Conservation (phyloP, 2,797 vertebrate genomes). For the Cichlasoma orientale region DNA sequence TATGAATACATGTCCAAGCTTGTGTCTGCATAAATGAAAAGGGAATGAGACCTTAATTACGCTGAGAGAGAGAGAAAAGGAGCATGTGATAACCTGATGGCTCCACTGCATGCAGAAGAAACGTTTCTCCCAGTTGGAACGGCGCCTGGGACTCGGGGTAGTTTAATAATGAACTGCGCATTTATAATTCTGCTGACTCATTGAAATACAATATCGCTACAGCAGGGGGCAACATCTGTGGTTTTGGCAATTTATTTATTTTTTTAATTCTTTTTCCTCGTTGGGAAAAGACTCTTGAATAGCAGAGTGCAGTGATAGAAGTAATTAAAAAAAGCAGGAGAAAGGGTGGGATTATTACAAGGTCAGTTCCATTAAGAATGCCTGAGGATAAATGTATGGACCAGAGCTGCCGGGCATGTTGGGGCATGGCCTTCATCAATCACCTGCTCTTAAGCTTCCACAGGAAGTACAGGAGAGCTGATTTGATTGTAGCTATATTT, state of each 20-base stretch:
- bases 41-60: slow-evolving; percentile 33
- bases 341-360: slow-evolving; percentile 57
- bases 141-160: slow-evolving; percentile 38
- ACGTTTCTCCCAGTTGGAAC: slow-evolving; percentile 42
- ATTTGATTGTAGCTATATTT: slow-evolving; percentile 69
- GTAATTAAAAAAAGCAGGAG: slow-evolving; percentile 39
- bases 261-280: neutral
- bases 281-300: slow-evolving; percentile 21
- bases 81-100: slow-evolving; percentile 38
- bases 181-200: slow-evolving; percentile 71
- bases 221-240: slow-evolving; percentile 56
- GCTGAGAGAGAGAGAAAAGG: slow-evolving; percentile 1
- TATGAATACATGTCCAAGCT: neutral
- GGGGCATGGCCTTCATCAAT: slow-evolving; percentile 63
- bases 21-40: slow-evolving; percentile 19
- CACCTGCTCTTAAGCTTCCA: slow-evolving; percentile 54
- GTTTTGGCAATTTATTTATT: slow-evolving; percentile 23
- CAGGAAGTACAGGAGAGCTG: slow-evolving; percentile 36
- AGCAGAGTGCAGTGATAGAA: slow-evolving; percentile 30
- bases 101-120: slow-evolving; percentile 23
- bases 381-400: slow-evolving; percentile 61
- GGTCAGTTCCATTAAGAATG: slow-evolving; percentile 73
- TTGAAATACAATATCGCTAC: slow-evolving; percentile 43
- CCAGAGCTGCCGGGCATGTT: slow-evolving; percentile 39
- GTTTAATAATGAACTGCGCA: slow-evolving; percentile 68